Base-by-base conservation (phyloP, 2,113 vertebrate species). In the Lampris megalopsis region DNA sequence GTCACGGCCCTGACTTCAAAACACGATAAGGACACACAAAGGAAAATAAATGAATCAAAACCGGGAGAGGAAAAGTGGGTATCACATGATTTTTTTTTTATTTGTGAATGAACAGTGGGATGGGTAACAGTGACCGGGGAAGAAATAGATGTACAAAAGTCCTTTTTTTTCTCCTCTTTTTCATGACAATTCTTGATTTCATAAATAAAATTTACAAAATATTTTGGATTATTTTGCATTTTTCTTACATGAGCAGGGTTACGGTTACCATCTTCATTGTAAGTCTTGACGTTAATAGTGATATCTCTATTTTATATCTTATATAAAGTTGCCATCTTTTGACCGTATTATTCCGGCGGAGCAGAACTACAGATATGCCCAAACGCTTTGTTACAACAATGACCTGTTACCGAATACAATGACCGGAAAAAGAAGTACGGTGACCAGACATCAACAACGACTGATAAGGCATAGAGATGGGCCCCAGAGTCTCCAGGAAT, bases 161-260 rank as follows among this genome's bases (percentile, higher is more conserved):
- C 85, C 69, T 71, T 88, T 87, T 77, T 84, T 81, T 66, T 45
- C 24, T 24, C 24, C 71, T 74, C 63, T 76, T 91, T 76, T 83
- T 89, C 77, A 78, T 79, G 71, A 87, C 75, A 81, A 69, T 80
- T 89, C 86, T 84, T 83, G 80, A 78, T 83, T 91, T 71, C 88
- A 91, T 93, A 93, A 93, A 93, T 93, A 93, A 92, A 91, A 87
- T 90, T 74, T 88, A 90, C 90, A 92, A 93, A 93, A 93, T 91
- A 92, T 88, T 85, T 84, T 80, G 79, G 88, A 89, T 81, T 80
- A 83, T 90, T 89, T 88, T 69, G 79, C 68, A 69, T 87, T 87
- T 87, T 83, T 88, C 76, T 84, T 77, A 82, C 75, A 87, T 72
- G 49, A 88, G 74, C 76, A 74, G 83, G 83, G 85, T 63, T 74